Conservation (phyloP, 2,797 vertebrate genomes). For the Galago senegalensis region DNA sequence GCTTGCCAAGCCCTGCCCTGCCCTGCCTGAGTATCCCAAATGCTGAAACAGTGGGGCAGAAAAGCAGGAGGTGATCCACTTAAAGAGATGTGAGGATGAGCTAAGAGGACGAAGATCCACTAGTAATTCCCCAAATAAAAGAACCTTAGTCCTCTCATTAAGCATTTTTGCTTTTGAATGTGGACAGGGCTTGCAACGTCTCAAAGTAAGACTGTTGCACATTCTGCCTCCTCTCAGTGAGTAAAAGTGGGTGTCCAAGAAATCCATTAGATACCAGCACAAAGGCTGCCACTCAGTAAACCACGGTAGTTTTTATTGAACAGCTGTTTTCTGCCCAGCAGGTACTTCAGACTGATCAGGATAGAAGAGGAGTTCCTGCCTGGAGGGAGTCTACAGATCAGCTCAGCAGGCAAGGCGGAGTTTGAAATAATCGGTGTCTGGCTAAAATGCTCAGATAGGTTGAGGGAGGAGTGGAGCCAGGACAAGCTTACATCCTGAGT, state of each 20-base stretch:
- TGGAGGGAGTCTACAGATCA: accelerated
- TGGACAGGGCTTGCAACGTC: background rate
- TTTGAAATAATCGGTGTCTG: background rate
- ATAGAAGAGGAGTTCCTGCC: background rate
- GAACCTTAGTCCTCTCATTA: accelerated
- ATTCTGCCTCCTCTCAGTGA: background rate
- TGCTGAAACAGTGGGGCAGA: background rate
- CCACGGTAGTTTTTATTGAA: background rate
- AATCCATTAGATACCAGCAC: accelerated
- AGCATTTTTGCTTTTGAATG: background rate
- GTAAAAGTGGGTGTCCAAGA: background rate
- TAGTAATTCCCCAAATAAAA: background rate
- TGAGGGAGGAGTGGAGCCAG: background rate
- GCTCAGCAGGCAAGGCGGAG: background rate
- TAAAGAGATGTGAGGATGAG: accelerated
- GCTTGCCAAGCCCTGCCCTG: background rate
- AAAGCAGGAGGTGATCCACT: background rate
- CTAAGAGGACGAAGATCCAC: accelerated
- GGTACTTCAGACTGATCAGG: background rate
- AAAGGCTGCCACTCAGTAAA: accelerated
- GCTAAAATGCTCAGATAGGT: background rate
- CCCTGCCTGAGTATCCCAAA: too few species aligned
- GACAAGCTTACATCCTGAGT: background rate
- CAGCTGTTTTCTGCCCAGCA: background rate
- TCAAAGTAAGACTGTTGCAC: background rate